These are phyloP conservation scores for Pachymerium ferrugineum DNA, from an alignment of 2,888 invertebrate genomes.

Conservation along the genomic window DNA sequence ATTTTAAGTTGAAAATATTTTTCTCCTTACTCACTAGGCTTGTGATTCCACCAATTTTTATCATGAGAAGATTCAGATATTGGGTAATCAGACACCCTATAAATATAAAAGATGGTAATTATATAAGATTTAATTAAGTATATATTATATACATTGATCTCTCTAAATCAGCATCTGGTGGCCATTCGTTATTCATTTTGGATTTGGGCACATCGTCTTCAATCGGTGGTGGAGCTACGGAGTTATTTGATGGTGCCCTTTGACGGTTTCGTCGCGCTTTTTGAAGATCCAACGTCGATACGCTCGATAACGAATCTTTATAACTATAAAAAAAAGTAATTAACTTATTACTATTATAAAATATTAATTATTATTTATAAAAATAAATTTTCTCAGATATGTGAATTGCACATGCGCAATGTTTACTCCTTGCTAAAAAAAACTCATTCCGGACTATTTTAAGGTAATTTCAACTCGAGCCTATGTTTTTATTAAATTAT, in stretches of 20 bases:
- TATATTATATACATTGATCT: background rate
- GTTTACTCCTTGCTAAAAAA: background rate
- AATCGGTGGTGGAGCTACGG: conserved; percentile 28
- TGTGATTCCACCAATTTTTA: conserved; percentile 5
- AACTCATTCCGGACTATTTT: too few species aligned
- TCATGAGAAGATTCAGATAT: background rate
- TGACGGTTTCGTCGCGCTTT: conserved; percentile 34
- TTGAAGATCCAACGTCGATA: conserved; percentile 35
- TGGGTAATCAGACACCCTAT: background rate
- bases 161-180: conserved; percentile 29
- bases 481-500: too few species aligned
- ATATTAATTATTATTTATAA: too few species aligned
- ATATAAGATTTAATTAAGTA: background rate
- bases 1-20: background rate
- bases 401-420: background rate
- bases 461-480: too few species aligned
- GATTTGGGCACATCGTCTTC: conserved; percentile 19
- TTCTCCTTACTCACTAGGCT: background rate
- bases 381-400: too few species aligned
- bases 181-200: conserved; percentile 23
- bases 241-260: conserved; percentile 33
- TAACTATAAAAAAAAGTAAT: conserved; percentile 35
- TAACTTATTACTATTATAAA: background rate
- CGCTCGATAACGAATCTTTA: conserved; percentile 36
- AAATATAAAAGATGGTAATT: background rate